These are phyloP conservation scores for Aspiorhynchus laticeps DNA, from an alignment of 2,113 vertebrate genomes.

Conservation along the genomic window DNA sequence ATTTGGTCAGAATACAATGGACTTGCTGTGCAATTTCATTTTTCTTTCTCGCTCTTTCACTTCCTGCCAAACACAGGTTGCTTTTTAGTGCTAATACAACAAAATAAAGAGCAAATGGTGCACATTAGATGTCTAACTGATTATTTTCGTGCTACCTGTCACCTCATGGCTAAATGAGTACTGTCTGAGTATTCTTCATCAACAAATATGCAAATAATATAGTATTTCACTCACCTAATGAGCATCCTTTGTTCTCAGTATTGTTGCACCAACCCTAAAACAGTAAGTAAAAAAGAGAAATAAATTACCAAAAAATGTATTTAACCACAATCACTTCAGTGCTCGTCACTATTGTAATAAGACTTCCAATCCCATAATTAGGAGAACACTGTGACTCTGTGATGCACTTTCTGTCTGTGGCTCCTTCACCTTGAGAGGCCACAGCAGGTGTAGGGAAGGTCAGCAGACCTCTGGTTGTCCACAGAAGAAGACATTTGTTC, in stretches of 20 bases:
- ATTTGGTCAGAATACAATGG: background rate
- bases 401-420: background rate
- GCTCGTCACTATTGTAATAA: too few relatives aligned
- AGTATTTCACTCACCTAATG: background rate
- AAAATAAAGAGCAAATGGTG: background rate
- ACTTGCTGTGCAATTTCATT: background rate
- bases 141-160: background rate
- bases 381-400: background rate
- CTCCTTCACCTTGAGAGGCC: background rate
- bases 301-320: too few relatives aligned
- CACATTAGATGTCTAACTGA: background rate
- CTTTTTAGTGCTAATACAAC: background rate
- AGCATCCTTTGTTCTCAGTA: background rate
- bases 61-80: background rate
- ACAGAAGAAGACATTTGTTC: slow-evolving; percentile 45
- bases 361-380: too few relatives aligned
- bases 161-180: background rate
- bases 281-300: too few relatives aligned
- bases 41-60: background rate
- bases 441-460: background rate
- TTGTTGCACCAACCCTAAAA: background rate
- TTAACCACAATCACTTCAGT: too few relatives aligned
- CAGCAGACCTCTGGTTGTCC: background rate
- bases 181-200: background rate
- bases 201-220: background rate